phyloP scores from a whole-genome alignment of 2,113 vertebrate species.

The Equus przewalskii region DNA sequence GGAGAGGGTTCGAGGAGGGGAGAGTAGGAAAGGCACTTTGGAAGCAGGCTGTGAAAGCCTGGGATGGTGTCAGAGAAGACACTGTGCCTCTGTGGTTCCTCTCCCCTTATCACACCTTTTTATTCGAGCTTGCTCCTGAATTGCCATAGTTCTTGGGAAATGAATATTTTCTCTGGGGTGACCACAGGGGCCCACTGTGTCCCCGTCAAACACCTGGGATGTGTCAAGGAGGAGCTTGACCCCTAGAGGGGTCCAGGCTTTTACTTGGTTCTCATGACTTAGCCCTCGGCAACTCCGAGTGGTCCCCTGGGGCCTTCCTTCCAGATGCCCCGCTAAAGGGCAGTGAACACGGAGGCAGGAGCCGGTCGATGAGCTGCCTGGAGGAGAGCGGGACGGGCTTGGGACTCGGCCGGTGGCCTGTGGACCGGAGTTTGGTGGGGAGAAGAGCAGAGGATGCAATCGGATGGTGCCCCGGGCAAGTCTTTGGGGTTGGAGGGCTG shows the following conservation, averaged over 20 bases:
- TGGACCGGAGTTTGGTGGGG: not conserved
- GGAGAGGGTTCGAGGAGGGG: not conserved
- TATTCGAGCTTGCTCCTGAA: not conserved
- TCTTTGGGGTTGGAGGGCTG: not conserved
- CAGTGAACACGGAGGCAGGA: not conserved
- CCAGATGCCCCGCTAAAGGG: not conserved
- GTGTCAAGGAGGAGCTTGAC: not conserved
- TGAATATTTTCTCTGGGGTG: not conserved
- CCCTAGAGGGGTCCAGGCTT: fast-evolving
- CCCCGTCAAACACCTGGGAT: not conserved
- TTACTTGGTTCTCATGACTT: not conserved
- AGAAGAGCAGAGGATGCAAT: fast-evolving
- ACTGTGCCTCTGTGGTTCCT: not conserved
- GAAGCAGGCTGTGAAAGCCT: fast-evolving
- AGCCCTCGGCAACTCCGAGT: not conserved
- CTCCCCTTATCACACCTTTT: not conserved
- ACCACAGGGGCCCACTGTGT: not conserved
- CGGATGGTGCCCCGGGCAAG: fast-evolving
- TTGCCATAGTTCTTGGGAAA: not conserved
- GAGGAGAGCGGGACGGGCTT: not conserved
- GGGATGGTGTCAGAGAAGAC: not conserved
- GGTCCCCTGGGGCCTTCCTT: not conserved
- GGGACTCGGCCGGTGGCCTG: not conserved
- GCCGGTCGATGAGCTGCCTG: fast-evolving
- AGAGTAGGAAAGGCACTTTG: not conserved